phyloP scores from a whole-genome alignment of 2,113 vertebrate genomes.

The Poicephalus meyeri region DNA sequence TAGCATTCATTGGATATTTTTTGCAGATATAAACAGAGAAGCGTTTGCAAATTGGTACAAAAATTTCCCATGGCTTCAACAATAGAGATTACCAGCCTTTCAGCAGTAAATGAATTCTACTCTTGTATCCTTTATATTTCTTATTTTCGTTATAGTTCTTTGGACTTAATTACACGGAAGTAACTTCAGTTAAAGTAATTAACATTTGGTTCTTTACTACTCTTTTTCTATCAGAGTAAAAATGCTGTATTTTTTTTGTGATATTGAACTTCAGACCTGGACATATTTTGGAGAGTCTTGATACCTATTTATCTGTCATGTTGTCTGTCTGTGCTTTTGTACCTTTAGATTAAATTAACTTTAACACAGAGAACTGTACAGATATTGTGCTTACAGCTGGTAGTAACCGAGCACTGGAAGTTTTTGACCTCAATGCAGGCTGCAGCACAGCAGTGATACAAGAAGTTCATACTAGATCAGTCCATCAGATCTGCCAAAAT shows the following conservation, averaged over 20 bases:
- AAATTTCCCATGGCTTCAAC: slow-evolving; percentile 65
- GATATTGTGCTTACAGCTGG: slow-evolving; percentile 83
- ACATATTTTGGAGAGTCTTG: neutral
- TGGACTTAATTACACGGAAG: neutral
- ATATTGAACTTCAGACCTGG: neutral
- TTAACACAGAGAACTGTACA: slow-evolving; percentile 62
- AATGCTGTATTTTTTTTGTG: neutral
- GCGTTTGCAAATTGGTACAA: slow-evolving; percentile 65
- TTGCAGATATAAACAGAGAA: slow-evolving; percentile 80
- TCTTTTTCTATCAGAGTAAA: neutral
- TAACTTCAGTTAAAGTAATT: neutral
- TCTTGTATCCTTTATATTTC: slow-evolving; percentile 84
- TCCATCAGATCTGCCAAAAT: slow-evolving; percentile 88
- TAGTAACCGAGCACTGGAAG: slow-evolving; percentile 80
- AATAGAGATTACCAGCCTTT: slow-evolving; percentile 81
- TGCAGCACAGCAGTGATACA: slow-evolving; percentile 71
- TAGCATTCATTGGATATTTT: neutral
- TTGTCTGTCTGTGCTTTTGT: neutral
- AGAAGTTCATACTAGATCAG: slow-evolving; percentile 80
- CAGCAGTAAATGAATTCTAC: slow-evolving; percentile 86
- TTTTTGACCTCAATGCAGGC: slow-evolving; percentile 86
- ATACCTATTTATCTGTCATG: neutral
- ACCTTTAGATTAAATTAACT: neutral
- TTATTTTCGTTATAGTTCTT: neutral
- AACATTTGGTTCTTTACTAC: neutral